phyloP scores from a whole-genome alignment of 1,140 invertebrate species.

The Drosophila orena region DNA sequence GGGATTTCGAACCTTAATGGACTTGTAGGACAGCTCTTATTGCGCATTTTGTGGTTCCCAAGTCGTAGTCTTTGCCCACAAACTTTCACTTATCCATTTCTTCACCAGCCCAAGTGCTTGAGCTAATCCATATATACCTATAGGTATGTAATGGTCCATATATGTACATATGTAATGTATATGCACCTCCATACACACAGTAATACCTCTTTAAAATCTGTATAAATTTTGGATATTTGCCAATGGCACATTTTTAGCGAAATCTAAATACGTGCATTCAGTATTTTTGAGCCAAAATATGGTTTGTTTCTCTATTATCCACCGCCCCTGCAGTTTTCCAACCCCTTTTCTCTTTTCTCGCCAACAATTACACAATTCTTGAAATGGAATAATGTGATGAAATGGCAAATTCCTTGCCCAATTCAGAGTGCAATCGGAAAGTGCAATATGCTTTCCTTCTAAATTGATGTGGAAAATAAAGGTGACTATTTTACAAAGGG shows the following conservation, averaged over 20 bases:
- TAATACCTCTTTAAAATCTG: conserved; percentile 33
- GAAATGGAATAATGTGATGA: conserved; percentile 22
- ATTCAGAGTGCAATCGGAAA: background rate
- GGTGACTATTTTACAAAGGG: no score
- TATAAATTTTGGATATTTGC: conserved; percentile 31
- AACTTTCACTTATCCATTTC: conserved; percentile 27
- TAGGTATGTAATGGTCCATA: background rate
- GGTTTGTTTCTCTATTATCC: conserved; percentile 21
- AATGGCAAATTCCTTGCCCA: conserved; percentile 8
- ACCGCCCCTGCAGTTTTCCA: conserved; percentile 12
- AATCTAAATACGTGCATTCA: conserved; percentile 33
- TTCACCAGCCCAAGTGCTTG: conserved; percentile 8
- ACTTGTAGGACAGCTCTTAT: conserved; percentile 17
- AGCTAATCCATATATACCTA: background rate
- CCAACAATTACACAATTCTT: conserved; percentile 26
- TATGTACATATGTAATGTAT: background rate
- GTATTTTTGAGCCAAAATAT: conserved; percentile 8
- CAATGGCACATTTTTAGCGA: conserved; percentile 39
- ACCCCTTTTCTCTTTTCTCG: conserved; percentile 6
- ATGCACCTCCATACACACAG: background rate
- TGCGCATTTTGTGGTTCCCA: conserved; percentile 21
- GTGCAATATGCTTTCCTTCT: background rate
- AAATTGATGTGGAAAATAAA: no score
- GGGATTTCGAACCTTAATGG: conserved; percentile 15
- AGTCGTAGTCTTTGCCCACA: conserved; percentile 13